These are phyloP conservation scores for Stomorhina lunata DNA, from an alignment of 2,888 invertebrate genomes.

Conservation along the genomic window DNA sequence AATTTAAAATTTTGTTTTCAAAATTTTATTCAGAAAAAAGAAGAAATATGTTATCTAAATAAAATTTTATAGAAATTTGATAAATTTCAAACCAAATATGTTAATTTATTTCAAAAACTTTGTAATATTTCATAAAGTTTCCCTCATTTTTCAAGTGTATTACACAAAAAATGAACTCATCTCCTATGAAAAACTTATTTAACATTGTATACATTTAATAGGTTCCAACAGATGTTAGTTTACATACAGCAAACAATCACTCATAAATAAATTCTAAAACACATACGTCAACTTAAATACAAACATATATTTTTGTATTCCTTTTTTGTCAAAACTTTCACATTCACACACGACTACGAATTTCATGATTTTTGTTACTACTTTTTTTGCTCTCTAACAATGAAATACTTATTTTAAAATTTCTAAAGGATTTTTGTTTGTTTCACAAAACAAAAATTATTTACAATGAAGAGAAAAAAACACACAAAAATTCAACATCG, in stretches of 20 bases:
- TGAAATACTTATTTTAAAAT: conserved; percentile 19
- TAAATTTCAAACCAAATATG: too few species aligned
- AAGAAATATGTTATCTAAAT: too few species aligned
- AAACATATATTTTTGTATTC: conserved; percentile 22
- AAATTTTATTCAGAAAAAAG: too few species aligned
- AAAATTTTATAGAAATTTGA: too few species aligned
- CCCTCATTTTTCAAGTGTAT: conserved; percentile 12
- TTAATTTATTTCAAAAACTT: too few species aligned
- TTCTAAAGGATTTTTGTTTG: conserved; percentile 51
- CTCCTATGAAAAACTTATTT: background rate
- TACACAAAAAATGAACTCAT: background rate
- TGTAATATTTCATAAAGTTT: too few species aligned
- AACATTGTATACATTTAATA: conserved; percentile 27
- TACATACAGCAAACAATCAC: background rate
- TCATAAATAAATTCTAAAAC: background rate
- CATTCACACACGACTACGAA: background rate
- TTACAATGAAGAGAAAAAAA: background rate
- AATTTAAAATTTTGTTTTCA: too few species aligned
- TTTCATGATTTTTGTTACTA: background rate
- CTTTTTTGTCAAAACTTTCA: background rate
- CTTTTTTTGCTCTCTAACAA: background rate
- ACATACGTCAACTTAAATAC: background rate
- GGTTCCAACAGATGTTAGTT: conserved; percentile 27
- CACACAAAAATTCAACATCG: background rate
- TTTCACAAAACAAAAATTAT: conserved; percentile 25